Percentiles rank a stretch among this genome's conserved stretches.
Evolutionary conservation across 2,113 vertebrate species (phyloP).

Genomic region (Craseonycteris thonglongyai): DNA sequence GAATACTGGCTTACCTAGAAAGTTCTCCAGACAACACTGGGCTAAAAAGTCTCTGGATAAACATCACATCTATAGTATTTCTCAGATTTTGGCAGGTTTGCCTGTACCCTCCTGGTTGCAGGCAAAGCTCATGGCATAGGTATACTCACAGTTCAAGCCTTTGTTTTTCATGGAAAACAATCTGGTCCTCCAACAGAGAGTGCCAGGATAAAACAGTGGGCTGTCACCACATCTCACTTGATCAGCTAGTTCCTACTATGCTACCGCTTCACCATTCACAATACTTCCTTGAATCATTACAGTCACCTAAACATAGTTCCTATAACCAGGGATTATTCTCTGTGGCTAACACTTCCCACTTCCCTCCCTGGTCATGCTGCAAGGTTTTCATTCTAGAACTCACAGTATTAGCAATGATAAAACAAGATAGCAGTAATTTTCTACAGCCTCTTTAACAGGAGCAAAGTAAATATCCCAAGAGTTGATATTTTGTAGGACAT

Average conservation of each 20-base stretch:
- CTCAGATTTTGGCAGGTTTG: neutral
- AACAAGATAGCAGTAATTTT: neutral
- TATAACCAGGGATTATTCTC: neutral
- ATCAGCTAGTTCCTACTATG: too few relatives aligned
- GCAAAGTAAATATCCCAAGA: neutral
- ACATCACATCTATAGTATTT: neutral
- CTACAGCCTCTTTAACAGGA: neutral
- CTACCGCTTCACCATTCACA: too few relatives aligned
- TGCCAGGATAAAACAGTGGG: neutral
- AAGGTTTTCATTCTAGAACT: neutral
- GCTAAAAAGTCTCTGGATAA: neutral
- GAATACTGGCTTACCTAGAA: neutral
- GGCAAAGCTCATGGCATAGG: neutral
- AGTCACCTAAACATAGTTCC: neutral
- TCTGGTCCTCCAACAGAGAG: neutral
- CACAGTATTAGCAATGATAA: neutral
- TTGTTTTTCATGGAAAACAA: neutral
- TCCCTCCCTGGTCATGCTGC: neutral
- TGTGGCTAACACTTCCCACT: neutral
- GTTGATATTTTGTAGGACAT: neutral
- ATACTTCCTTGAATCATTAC: neutral
- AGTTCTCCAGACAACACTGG: neutral
- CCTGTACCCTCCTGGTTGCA: neutral
- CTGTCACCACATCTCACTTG: neutral
- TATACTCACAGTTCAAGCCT: neutral